A percentile compares a stretch with the other conserved stretches of the same genome.
Conservation (phyloP, 2,888 invertebrate genomes). For the Mesorhabditis belari region DNA sequence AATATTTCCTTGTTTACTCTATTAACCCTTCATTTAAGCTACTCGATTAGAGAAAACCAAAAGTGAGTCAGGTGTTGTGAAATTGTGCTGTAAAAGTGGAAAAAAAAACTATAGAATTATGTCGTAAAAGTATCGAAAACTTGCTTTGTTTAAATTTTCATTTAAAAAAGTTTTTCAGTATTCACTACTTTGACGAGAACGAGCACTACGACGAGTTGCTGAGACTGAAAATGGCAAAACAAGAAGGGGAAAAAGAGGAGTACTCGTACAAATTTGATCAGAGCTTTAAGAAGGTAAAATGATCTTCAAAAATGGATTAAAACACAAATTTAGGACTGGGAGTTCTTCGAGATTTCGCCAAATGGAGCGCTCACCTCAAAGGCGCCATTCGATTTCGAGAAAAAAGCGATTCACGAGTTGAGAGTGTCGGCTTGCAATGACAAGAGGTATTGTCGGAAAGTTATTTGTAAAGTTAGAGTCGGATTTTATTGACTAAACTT, state of each 20-base stretch:
- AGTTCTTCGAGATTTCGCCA: constrained; percentile 14
- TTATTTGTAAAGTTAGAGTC: neutral
- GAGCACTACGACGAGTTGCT: constrained; percentile 25
- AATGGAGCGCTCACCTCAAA: constrained; percentile 17
- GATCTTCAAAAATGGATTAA: neutral
- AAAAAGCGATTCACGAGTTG: constrained; percentile 33
- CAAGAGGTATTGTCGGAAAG: too few relatives aligned
- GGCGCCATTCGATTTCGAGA: constrained; percentile 34
- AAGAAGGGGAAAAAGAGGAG: constrained; percentile 5
- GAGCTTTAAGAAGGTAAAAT: constrained; percentile 20
- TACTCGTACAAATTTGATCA: constrained; percentile 20
- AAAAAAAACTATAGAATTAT: too few relatives aligned
- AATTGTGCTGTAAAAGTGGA: too few relatives aligned
- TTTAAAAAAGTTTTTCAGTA: too few relatives aligned
- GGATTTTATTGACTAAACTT: neutral
- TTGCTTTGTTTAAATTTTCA: too few relatives aligned
- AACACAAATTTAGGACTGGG: constrained; percentile 16
- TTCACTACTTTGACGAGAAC: constrained; percentile 34
- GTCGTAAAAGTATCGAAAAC: too few relatives aligned
- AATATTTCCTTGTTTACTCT: too few relatives aligned
- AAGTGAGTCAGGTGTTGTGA: too few relatives aligned
- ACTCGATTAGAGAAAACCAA: too few relatives aligned
- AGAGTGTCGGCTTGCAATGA: constrained; percentile 4
- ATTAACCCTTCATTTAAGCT: too few relatives aligned
- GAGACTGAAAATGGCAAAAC: constrained; percentile 19